These are phyloP conservation scores for Perognathus longimembris DNA, from an alignment of 2,113 vertebrate genomes.

Conservation along the genomic window DNA sequence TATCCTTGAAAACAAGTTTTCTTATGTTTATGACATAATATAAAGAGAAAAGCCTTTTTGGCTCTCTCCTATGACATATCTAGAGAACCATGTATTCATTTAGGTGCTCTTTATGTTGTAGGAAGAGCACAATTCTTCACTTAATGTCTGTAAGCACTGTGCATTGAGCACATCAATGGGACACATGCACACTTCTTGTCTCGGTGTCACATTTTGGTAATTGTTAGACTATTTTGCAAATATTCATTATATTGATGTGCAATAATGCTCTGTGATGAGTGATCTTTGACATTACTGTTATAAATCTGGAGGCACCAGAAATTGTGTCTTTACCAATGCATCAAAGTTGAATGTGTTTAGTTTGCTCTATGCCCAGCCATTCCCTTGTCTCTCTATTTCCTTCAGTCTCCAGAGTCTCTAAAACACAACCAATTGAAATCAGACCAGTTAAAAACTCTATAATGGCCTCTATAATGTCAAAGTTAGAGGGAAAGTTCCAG, in stretches of 20 bases:
- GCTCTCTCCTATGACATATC: background rate
- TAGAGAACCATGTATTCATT: background rate
- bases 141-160: background rate
- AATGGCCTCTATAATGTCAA: background rate
- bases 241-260: background rate
- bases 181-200: background rate
- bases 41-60: background rate
- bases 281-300: background rate
- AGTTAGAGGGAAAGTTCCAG: background rate
- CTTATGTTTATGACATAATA: background rate
- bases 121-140: background rate
- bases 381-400: background rate
- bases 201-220: background rate
- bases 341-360: background rate
- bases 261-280: background rate
- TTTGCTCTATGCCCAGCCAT: background rate
- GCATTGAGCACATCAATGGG: rapidly evolving
- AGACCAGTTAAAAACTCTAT: background rate
- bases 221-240: background rate
- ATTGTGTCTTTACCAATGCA: background rate
- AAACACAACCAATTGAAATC: background rate
- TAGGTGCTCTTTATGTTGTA: background rate
- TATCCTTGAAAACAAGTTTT: background rate
- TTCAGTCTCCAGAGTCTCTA: background rate
- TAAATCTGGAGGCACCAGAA: background rate